Evolutionary conservation across 92 coral and sea anemone species (phyloP), one percentile per base, ranked within the genome.

Genomic region (Montipora capitata): DNA sequence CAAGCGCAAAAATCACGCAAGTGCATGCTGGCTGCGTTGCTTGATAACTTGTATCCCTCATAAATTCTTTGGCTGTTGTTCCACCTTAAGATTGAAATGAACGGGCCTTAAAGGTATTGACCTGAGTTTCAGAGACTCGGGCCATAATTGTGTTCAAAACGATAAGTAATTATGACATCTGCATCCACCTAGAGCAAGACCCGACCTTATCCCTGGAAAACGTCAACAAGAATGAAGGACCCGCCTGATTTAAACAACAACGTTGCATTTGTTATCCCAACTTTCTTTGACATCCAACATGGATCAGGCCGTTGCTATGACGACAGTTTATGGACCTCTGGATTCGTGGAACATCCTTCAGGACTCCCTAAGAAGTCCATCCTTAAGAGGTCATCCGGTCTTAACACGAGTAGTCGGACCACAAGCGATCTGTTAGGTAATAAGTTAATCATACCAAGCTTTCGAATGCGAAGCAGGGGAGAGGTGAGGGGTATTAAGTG

Each of bases 241-340:
- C 71, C 72, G 49, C 87, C 71, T 17, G 87, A 83, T 42, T 41
- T 83, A 27, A 83, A 72, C 72, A 83, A 83, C 87, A 83, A 83
- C 20, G 79, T 3, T 16, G 72, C 48, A 10, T 83, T 83, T 73
- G 72, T 42, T 12, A 83, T 83, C 58, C 87, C 87, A 41, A 1
- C 27, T 39, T 54, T 41, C 12, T 49, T 69, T 0, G 78, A 51
- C 6, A 42, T 69, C 11, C 68, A 15, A 13, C 18, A 45, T 4
- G 67, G 14, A 39, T 13, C 85, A 40, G 48, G n/a, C 54, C 2
- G 68, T 81, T 68, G 0, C 43, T 16, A 2, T 51, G 51, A 52
- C 39, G 10, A 44, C 43, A 64, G 63, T 79, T 48, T 12, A 4
- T 18, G 8, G 57, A 7, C 62, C 82, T 14, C 69, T 7, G 18